Percentiles rank a stretch among this genome's conserved stretches.
Evolutionary conservation across 2,888 invertebrate genomes (phyloP).

Genomic region (Heteromyza rotundicornis): DNA sequence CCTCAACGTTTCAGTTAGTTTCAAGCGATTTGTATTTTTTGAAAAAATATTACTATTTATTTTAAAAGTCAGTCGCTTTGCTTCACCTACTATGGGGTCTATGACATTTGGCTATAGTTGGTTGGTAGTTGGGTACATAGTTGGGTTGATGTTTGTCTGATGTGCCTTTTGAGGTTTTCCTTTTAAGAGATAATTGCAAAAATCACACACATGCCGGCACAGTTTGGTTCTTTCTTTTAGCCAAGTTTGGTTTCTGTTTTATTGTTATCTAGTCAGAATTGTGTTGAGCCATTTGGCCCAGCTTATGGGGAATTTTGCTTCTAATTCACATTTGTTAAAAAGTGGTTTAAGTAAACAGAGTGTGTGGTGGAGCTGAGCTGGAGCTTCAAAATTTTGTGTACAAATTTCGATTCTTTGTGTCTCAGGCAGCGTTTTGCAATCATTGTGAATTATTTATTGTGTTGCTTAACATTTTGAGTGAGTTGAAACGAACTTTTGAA

Average conservation of each 20-base stretch:
- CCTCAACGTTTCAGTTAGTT: too few species aligned
- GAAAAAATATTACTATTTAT: not conserved
- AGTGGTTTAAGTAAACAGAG: conserved; percentile 2
- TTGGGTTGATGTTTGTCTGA: too few species aligned
- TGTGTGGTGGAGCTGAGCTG: not conserved
- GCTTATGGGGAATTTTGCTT: conserved; percentile 5
- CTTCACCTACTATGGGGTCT: conserved; percentile 16
- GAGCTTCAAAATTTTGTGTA: not conserved
- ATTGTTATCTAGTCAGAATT: too few species aligned
- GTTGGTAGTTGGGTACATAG: too few species aligned
- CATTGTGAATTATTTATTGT: too few species aligned
- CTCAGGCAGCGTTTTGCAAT: not conserved
- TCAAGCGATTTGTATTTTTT: too few species aligned
- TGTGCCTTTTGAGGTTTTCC: conserved; percentile 5
- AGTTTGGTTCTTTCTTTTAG: not conserved
- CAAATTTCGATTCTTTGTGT: not conserved
- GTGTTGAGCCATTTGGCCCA: not conserved
- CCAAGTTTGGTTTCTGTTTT: too few species aligned
- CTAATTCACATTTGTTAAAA: not conserved
- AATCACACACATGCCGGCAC: conserved; percentile 1
- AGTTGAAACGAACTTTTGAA: conserved; percentile 8
- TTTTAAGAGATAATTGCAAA: conserved; percentile 11
- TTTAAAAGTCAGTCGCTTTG: not conserved
- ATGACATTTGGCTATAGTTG: conserved; percentile 19
- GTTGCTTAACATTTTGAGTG: too few species aligned